These are phyloP conservation scores for Castor canadensis DNA, from an alignment of 2,113 vertebrate genomes.

Conservation along the genomic window DNA sequence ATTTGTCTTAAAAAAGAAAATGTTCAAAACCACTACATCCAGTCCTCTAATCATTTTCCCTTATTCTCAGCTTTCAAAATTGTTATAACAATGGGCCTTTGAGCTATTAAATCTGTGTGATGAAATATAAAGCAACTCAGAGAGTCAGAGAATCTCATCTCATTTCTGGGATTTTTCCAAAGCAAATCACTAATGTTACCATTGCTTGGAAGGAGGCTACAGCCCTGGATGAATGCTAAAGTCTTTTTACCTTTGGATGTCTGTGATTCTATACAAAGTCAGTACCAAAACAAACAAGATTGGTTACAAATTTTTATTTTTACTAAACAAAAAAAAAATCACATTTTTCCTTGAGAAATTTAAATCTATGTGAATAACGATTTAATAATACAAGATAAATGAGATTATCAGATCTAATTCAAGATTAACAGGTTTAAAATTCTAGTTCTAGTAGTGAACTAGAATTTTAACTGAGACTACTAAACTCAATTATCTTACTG, in stretches of 20 bases:
- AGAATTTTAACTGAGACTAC: too few relatives aligned
- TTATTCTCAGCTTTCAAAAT: neutral
- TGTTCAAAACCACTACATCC: neutral
- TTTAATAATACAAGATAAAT: neutral
- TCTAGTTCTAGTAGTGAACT: too few relatives aligned
- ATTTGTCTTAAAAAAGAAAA: neutral
- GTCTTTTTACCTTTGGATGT: neutral
- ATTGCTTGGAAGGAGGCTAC: neutral
- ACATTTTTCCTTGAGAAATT: neutral
- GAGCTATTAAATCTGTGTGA: too few relatives aligned
- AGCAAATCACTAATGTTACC: neutral
- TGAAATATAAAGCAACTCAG: neutral
- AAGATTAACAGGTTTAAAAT: neutral
- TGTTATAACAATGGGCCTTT: neutral
- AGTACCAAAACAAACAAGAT: rapidly evolving
- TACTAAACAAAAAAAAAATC: neutral
- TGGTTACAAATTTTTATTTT: neutral
- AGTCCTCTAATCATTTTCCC: neutral
- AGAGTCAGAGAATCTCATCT: neutral
- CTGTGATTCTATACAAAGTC: neutral
- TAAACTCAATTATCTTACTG: neutral
- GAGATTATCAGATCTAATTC: neutral
- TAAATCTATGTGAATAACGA: neutral
- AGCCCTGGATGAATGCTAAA: neutral
- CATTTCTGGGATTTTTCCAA: neutral